Percentiles rank a stretch among this genome's conserved stretches.
These are phyloP conservation scores for Ichneumoninae sp. DNA, from an alignment of 2,888 invertebrate genomes.

Conservation along the genomic window DNA sequence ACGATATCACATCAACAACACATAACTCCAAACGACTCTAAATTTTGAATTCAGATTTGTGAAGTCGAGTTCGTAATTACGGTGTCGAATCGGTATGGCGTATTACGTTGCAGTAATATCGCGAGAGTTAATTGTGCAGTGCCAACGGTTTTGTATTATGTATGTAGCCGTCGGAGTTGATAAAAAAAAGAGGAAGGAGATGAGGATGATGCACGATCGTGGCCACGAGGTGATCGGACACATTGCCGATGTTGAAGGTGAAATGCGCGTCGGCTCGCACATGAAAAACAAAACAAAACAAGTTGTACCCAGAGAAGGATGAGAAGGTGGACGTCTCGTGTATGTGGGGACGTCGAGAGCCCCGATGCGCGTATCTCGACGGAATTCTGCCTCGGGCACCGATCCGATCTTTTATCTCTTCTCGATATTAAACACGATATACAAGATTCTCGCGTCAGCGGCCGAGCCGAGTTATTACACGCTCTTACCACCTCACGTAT, in stretches of 20 bases:
- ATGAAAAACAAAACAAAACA: not conserved
- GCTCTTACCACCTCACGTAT: constrained; percentile 4
- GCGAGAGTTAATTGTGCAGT: not conserved
- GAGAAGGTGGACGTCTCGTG: constrained; percentile 39
- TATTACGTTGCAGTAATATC: not conserved
- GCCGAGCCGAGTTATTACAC: constrained; percentile 33
- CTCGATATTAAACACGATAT: constrained; percentile 43
- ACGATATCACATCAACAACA: no score
- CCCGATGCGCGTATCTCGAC: constrained; percentile 42
- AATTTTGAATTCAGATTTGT: no score
- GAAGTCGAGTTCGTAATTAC: not conserved
- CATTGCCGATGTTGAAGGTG: constrained; percentile 35
- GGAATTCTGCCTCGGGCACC: constrained; percentile 23
- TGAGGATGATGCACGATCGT: constrained; percentile 69
- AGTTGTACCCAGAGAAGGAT: constrained; percentile 5
- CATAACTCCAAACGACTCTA: no score
- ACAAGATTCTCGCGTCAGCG: constrained; percentile 33
- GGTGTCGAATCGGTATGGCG: not conserved
- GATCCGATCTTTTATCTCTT: constrained; percentile 38
- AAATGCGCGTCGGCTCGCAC: not conserved
- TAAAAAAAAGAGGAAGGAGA: constrained; percentile 16
- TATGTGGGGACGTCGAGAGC: constrained; percentile 17
- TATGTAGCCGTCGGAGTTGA: not conserved
- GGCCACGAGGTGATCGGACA: constrained; percentile 37
- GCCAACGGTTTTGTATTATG: not conserved